Percentiles rank a stretch among this genome's conserved stretches.
Evolutionary conservation across 2,888 invertebrate species (phyloP).

Genomic region (Prostheceraeus crozeri): DNA sequence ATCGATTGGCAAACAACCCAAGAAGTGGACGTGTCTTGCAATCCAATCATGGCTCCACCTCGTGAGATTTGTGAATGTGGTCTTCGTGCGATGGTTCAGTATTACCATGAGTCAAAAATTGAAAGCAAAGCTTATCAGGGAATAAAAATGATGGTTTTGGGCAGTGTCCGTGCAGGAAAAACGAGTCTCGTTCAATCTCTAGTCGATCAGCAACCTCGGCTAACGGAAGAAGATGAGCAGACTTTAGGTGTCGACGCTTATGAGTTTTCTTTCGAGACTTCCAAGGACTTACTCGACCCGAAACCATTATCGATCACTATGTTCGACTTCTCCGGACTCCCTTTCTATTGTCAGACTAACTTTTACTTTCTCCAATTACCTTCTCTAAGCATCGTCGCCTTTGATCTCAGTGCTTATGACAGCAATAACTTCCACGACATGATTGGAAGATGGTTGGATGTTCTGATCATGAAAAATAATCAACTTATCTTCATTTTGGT

Average conservation of each 20-base stretch:
- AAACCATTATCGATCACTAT: constrained; percentile 45
- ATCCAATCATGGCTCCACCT: constrained; percentile 51
- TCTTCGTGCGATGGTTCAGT: constrained; percentile 48
- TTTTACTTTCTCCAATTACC: constrained; percentile 48
- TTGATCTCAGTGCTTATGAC: constrained; percentile 40
- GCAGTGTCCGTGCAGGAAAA: constrained; percentile 46
- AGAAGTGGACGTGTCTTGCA: constrained; percentile 49
- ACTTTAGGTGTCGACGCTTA: constrained; percentile 47
- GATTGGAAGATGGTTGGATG: constrained; percentile 53
- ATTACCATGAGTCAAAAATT: constrained; percentile 49
- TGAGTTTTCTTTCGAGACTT: constrained; percentile 45
- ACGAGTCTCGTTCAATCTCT: constrained; percentile 50
- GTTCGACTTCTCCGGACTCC: constrained; percentile 53
- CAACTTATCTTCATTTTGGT: constrained; percentile 47
- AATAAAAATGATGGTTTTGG: constrained; percentile 46
- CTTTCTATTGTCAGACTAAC: constrained; percentile 48
- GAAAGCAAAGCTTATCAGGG: constrained; percentile 48
- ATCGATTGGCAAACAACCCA: constrained; percentile 28
- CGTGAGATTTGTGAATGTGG: constrained; percentile 50
- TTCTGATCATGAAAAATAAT: constrained; percentile 51
- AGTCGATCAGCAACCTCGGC: constrained; percentile 50
- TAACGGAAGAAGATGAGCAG: constrained; percentile 47
- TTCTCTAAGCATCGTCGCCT: constrained; percentile 9
- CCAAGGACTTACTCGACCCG: constrained; percentile 42
- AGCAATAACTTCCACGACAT: constrained; percentile 45